phyloP scores from a whole-genome alignment of 2,113 vertebrate species.

The Eclectus roratus region DNA sequence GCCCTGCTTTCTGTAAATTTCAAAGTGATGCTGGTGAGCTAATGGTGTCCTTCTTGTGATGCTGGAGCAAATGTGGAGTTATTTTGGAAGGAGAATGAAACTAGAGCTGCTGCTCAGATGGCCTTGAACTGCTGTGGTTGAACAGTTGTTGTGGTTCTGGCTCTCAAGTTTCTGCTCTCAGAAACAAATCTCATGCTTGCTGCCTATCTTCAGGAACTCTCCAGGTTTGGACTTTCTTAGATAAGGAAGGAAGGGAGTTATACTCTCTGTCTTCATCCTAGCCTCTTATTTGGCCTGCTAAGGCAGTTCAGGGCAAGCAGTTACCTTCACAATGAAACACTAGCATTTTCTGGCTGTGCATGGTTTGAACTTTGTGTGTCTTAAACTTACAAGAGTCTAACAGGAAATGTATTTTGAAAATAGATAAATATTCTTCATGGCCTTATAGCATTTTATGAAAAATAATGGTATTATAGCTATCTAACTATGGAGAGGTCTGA shows the following conservation, averaged over 20 bases:
- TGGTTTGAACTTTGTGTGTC: background rate
- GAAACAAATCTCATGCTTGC: background rate
- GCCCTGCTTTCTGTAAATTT: background rate
- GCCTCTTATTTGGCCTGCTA: background rate
- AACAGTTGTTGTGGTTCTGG: background rate
- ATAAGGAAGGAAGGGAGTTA: background rate
- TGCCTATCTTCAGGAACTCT: background rate
- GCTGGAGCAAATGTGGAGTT: background rate
- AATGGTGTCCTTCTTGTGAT: background rate
- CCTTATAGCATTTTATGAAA: background rate
- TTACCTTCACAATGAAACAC: background rate
- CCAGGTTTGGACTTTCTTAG: background rate
- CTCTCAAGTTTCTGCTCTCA: constrained; percentile 31
- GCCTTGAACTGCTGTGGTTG: background rate
- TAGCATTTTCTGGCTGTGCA: background rate
- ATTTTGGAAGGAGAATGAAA: background rate
- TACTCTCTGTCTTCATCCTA: background rate
- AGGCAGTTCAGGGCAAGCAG: background rate
- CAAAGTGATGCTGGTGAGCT: background rate
- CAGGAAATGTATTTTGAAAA: background rate
- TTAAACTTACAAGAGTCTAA: background rate
- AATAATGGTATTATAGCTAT: background rate
- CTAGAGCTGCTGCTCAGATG: background rate
- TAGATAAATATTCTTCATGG: background rate
- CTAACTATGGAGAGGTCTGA: background rate